Percentiles rank a stretch among this genome's conserved stretches.
phyloP scores from a whole-genome alignment of 2,797 vertebrate genomes.

The Macropodus opercularis region DNA sequence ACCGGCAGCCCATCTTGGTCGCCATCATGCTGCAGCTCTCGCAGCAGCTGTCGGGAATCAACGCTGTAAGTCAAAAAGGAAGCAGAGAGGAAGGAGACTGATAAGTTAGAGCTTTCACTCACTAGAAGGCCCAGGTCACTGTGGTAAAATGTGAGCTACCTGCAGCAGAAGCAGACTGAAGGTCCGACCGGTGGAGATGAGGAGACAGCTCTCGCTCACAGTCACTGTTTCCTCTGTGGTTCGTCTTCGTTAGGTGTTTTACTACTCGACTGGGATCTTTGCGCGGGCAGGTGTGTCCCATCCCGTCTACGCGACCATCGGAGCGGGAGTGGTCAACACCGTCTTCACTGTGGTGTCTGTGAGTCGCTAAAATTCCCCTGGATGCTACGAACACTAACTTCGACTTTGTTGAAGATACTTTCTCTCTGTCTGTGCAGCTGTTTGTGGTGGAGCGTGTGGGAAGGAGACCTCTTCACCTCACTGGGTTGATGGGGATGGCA shows the following conservation, averaged over 20 bases:
- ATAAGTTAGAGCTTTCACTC: too few relatives aligned
- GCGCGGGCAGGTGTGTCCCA: constrained; percentile 85
- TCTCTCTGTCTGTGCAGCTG: constrained; percentile 75
- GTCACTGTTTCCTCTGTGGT: not conserved
- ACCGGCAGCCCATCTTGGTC: constrained; percentile 91
- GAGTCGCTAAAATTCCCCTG: constrained; percentile 17
- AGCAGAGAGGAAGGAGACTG: not conserved
- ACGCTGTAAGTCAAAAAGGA: constrained; percentile 85
- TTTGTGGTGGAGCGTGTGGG: constrained; percentile 93
- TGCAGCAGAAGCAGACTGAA: too few relatives aligned
- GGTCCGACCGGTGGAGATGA: too few relatives aligned
- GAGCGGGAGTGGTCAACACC: constrained; percentile 87
- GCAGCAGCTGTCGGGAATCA: constrained; percentile 97
- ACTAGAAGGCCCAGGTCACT: too few relatives aligned
- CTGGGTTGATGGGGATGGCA: constrained; percentile 92
- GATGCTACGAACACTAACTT: too few relatives aligned
- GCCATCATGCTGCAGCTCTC: constrained; percentile 93
- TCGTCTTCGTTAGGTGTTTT: constrained; percentile 83
- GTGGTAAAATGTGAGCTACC: too few relatives aligned
- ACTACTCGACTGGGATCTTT: constrained; percentile 91
- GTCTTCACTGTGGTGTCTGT: constrained; percentile 87
- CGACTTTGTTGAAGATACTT: constrained; percentile 31
- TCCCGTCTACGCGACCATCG: constrained; percentile 90
- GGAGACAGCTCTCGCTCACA: too few relatives aligned
- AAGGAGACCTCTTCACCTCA: constrained; percentile 90